phyloP scores from a whole-genome alignment of 2,113 vertebrate genomes.

The Laterallus jamaicensis region DNA sequence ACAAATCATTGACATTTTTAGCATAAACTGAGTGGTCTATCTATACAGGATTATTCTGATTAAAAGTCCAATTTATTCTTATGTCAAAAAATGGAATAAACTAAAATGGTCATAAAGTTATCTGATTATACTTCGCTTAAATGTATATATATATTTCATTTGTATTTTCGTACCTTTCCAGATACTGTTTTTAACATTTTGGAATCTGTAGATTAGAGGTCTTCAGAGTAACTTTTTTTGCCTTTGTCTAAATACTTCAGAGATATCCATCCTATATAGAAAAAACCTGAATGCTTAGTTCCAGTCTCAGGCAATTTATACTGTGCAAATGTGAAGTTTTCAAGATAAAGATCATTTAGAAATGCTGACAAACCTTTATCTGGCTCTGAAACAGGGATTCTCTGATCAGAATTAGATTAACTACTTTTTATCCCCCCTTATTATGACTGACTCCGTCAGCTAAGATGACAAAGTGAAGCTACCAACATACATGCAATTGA shows the following conservation, averaged over 20 bases:
- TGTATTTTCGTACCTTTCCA: not conserved
- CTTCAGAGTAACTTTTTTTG: not conserved
- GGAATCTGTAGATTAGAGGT: not conserved
- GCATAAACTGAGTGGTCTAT: not conserved
- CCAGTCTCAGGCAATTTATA: not conserved
- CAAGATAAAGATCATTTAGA: not conserved
- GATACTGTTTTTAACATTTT: not conserved
- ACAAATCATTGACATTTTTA: not conserved
- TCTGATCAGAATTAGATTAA: slow-evolving; percentile 2
- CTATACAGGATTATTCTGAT: not conserved
- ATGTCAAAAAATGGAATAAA: not conserved
- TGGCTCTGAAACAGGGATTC: not conserved
- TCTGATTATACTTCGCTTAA: not conserved
- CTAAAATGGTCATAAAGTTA: not conserved
- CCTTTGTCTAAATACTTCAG: not conserved
- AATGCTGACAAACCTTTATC: slow-evolving; percentile 1
- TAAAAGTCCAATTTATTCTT: not conserved
- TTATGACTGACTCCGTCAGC: slow-evolving; percentile 14
- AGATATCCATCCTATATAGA: not conserved
- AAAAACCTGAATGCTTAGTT: not conserved
- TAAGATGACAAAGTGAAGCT: slow-evolving; percentile 45
- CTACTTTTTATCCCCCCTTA: slow-evolving; percentile 21
- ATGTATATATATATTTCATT: not conserved
- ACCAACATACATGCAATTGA: slow-evolving; percentile 39
- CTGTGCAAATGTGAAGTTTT: not conserved